Evolutionary conservation across 2,113 vertebrate genomes (phyloP).

Genomic region (Sialia sialis): DNA sequence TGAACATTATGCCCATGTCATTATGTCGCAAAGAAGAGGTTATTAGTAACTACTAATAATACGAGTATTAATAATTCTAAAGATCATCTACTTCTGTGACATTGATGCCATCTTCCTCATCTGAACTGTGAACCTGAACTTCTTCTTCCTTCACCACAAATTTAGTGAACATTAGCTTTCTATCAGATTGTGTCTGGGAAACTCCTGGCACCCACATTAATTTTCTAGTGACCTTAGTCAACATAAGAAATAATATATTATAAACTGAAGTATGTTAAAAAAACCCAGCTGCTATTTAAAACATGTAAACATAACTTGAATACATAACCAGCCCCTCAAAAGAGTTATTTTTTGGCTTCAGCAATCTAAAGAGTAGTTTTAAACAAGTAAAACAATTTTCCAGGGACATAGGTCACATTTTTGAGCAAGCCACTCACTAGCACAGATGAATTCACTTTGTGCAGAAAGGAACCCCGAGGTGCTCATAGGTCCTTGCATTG

Average conservation of each 20-base stretch:
- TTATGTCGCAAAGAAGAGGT: not conserved
- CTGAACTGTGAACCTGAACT: not conserved
- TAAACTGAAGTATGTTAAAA: not conserved
- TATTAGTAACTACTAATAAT: not conserved
- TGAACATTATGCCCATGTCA: not conserved
- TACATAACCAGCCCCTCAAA: not conserved
- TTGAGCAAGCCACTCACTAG: not conserved
- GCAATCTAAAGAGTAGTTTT: not conserved
- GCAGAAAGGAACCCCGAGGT: not conserved
- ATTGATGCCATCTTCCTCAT: not conserved
- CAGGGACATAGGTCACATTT: not conserved
- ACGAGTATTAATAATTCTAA: not conserved
- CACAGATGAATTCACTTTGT: not conserved
- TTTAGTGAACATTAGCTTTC: not conserved
- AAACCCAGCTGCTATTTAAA: not conserved
- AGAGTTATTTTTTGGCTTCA: not conserved
- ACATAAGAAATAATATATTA: not conserved
- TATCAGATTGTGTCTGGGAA: not conserved
- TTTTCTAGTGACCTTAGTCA: not conserved
- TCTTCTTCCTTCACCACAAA: not conserved
- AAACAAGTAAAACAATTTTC: not conserved
- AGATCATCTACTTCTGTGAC: not conserved
- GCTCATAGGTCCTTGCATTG: not conserved
- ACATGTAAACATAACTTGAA: not conserved
- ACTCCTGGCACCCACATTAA: not conserved